Evolutionary conservation across 2,113 vertebrate species (phyloP).

Genomic region (Oriolus oriolus): DNA sequence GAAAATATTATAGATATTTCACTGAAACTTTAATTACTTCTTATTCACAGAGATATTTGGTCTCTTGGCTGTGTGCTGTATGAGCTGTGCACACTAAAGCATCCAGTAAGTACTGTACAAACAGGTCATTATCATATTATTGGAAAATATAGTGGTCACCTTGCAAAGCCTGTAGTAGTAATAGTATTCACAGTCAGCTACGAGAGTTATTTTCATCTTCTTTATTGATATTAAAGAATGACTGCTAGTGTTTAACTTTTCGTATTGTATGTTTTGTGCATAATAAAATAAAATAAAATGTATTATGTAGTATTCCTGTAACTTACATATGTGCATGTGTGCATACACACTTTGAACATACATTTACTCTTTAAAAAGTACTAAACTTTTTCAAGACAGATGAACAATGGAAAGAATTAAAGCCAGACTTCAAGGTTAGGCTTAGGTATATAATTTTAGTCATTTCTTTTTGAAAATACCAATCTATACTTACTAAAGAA

Average conservation of each 20-base stretch:
- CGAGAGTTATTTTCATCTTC: not conserved
- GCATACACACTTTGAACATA: not conserved
- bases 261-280: not conserved
- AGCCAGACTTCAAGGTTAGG: not conserved
- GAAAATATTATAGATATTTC: not conserved
- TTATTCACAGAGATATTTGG: constrained; percentile 84
- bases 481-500: not conserved
- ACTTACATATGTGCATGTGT: not conserved
- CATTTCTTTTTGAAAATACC: not conserved
- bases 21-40: constrained; percentile 11
- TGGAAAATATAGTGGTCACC: not conserved
- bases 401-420: not conserved
- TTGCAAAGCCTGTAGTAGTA: not conserved
- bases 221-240: not conserved
- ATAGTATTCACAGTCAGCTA: not conserved
- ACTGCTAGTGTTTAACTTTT: not conserved
- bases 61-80: constrained; percentile 90
- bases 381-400: not conserved
- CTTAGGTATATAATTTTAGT: not conserved
- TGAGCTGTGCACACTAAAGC: constrained; percentile 85
- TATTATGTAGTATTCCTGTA: not conserved
- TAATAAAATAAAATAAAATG: not conserved
- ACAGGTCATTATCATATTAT: not conserved
- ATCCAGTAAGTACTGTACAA: constrained; percentile 79
- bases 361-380: not conserved